phyloP scores from a whole-genome alignment of 2,797 vertebrate genomes.

The Chromis chromis region DNA sequence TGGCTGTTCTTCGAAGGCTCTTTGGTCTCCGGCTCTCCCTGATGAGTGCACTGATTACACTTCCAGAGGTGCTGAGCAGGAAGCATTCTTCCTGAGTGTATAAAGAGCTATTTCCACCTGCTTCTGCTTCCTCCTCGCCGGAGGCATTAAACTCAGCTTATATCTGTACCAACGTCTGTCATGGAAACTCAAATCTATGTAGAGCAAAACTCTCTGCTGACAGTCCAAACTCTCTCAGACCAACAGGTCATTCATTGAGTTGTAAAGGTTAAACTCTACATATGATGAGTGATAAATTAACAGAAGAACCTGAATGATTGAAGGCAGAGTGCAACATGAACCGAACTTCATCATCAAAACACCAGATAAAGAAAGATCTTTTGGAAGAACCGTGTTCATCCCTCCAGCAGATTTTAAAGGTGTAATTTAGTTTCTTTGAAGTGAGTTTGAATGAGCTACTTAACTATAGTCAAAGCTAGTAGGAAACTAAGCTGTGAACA shows the following conservation, averaged over 20 bases:
- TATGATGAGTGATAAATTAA: neutral
- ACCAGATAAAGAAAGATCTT: no score
- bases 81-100: slow-evolving; percentile 43
- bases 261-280: neutral
- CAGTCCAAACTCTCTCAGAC: slow-evolving; percentile 11
- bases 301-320: no score
- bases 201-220: slow-evolving; percentile 33
- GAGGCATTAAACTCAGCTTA: slow-evolving; percentile 51
- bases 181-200: slow-evolving; percentile 25
- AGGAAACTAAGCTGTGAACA: no score
- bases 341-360: no score
- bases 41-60: slow-evolving; percentile 39
- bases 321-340: no score
- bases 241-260: neutral
- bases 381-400: no score
- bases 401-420: no score
- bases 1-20: slow-evolving; percentile 31
- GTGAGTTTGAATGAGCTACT: no score
- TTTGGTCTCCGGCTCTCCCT: slow-evolving; percentile 38
- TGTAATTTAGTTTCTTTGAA: no score
- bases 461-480: no score
- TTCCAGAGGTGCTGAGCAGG: slow-evolving; percentile 48
- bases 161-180: slow-evolving; percentile 47
- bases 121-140: slow-evolving; percentile 22
- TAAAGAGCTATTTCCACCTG: slow-evolving; percentile 3